These are phyloP conservation scores for Hylyphantes graminicola DNA, from an alignment of 1,140 invertebrate species.

Conservation along the genomic window DNA sequence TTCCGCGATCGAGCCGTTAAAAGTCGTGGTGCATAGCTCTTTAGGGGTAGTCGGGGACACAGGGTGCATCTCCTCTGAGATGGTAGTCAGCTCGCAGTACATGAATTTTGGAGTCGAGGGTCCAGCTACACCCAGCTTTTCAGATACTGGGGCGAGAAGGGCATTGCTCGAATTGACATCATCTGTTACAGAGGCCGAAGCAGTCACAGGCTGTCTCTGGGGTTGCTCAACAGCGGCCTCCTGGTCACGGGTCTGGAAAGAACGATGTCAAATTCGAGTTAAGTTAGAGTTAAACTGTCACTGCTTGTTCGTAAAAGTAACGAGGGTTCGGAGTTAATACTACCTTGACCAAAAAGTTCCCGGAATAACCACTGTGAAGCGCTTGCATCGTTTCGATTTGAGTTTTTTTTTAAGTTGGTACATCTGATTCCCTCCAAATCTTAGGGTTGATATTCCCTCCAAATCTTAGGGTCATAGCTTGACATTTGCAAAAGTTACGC, in stretches of 20 bases:
- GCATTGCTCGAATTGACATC: conserved; percentile 23
- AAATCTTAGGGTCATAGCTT: no score
- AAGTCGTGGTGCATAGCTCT: conserved; percentile 16
- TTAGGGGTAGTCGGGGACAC: conserved; percentile 4
- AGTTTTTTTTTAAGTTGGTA: no score
- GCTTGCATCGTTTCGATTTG: no score
- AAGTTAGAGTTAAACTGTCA: background rate
- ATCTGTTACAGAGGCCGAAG: conserved; percentile 20
- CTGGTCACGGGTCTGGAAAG: conserved; percentile 12
- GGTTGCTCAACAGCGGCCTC: conserved; percentile 22
- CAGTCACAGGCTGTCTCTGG: conserved; percentile 6
- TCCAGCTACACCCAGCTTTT: background rate
- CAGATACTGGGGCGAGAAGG: background rate
- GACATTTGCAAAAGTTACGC: no score
- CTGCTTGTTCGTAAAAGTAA: no score
- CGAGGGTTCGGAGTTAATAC: background rate
- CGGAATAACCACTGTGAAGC: background rate
- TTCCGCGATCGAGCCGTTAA: background rate
- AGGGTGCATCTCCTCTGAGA: conserved; percentile 37
- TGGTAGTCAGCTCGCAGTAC: conserved; percentile 34
- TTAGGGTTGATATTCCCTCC: no score
- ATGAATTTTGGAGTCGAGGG: conserved; percentile 1
- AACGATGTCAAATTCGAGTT: background rate
- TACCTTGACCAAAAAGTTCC: background rate
- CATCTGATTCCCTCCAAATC: no score